A percentile compares a stretch with the other conserved stretches of the same genome.
Evolutionary conservation across 2,797 vertebrate genomes (phyloP).

Genomic region (Ispidina picta): DNA sequence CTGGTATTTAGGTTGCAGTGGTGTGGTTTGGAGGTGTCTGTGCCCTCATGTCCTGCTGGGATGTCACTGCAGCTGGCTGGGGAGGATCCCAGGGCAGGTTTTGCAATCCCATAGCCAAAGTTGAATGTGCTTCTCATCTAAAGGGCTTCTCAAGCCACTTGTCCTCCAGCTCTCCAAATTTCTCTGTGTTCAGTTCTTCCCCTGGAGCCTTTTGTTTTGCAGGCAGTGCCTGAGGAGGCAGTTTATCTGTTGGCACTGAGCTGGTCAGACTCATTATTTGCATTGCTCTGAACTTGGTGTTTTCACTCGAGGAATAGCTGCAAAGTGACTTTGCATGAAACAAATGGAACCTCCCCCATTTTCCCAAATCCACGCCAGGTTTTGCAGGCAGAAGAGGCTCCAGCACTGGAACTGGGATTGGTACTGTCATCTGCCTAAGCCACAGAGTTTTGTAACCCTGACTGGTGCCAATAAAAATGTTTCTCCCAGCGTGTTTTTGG

Average conservation of each 20-base stretch:
- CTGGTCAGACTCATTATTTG: background rate
- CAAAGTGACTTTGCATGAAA: background rate
- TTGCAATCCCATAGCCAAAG: background rate
- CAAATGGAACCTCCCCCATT: background rate
- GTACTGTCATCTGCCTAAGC: conserved; percentile 49
- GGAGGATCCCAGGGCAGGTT: background rate
- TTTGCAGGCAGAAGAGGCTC: conserved; percentile 21
- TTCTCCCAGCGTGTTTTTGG: conserved; percentile 23
- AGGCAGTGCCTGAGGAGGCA: background rate
- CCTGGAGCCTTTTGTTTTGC: background rate
- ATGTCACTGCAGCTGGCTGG: background rate
- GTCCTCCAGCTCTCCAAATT: background rate
- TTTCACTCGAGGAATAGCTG: background rate
- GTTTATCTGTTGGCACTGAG: background rate
- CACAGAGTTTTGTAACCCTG: conserved; percentile 45
- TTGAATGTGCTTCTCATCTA: background rate
- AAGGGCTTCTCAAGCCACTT: conserved; percentile 11
- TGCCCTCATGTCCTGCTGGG: background rate
- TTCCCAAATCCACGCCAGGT: conserved; percentile 40
- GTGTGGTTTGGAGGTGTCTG: rapidly evolving
- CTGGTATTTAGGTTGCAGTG: background rate
- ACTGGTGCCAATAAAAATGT: conserved; percentile 41
- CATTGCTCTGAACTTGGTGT: background rate
- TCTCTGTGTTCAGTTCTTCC: background rate
- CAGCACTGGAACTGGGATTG: background rate